Evolutionary conservation across 2,797 vertebrate genomes (phyloP), one percentile per base, ranked within the genome.

Genomic region (Falco novaeseelandiae): DNA sequence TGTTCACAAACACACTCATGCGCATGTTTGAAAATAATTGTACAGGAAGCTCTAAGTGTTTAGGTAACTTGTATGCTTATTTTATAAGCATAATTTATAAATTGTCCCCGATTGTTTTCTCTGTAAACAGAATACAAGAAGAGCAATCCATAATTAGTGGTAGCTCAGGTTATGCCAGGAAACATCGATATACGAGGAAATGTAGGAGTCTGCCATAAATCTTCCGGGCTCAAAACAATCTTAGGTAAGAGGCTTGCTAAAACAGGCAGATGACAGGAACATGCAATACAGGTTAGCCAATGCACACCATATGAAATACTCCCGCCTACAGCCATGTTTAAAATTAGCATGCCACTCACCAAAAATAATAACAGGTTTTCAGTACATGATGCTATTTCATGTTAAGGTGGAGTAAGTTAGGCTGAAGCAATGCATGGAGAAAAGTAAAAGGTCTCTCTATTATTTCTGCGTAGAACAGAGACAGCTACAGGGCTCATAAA

Each of bases 181-280:
- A 49, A 91, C 94, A 92, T 86, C 38, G 10, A 96, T 40, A 89
- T 18, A 73, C 34, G 34, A 79, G 83, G 67, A 95, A 97, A 97
- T 85, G 62, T 40, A 90, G 86, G 76, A 96, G 80, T 77, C 77
- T 95, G 79, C 46, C 82, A 97, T 88, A 82, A 94, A 44, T 87
- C 77, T 79, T 90, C 44, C 71, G 92, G 32, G 30, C 95, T 91
- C 34, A 6, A 95, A 97, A 78, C 76, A 96, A 95, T 78, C 86
- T 96, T 89, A 94, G 94, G 93, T 95, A 88, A 96, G 93, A 74
- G 89, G 61, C 88, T 91, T 97, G 86, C 95, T 97, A 96, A 94
- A 97, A 92, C 67, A 94, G 94, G 69, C 85, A 92, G 74, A 72
- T 86, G 79, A 95, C 72, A 86, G 74, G 54, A 90, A 95, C 69